Conservation (phyloP, 1,140 invertebrate species). For the Arctopsyche grandis region DNA sequence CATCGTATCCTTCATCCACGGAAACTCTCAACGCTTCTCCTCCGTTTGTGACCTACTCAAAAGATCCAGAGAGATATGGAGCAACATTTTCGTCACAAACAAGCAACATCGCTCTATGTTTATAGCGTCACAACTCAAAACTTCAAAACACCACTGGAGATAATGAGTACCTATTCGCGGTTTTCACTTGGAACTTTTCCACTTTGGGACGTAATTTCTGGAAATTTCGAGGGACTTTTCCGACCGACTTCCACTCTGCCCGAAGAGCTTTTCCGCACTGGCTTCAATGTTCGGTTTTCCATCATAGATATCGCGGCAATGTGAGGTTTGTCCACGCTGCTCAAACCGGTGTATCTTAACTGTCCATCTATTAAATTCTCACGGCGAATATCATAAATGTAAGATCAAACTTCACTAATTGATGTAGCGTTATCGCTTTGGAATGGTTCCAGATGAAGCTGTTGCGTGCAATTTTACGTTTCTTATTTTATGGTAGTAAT, state of each 20-base stretch:
- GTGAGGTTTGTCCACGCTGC: background rate
- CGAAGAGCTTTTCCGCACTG: slow-evolving; percentile 20
- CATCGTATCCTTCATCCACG: background rate
- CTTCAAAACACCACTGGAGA: background rate
- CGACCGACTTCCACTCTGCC: background rate
- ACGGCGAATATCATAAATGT: no score
- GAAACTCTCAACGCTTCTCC: background rate
- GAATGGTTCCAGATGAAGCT: no score
- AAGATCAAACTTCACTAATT: no score
- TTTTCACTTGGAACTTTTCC: background rate
- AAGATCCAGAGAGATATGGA: no score
- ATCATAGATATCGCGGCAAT: background rate
- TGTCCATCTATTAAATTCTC: no score
- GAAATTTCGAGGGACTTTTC: background rate
- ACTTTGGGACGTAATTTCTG: background rate
- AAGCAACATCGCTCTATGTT: background rate
- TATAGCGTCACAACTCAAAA: background rate
- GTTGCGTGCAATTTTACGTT: no score
- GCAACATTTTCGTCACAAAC: background rate
- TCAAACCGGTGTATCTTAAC: background rate
- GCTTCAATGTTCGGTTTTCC: background rate
- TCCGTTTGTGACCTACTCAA: no score
- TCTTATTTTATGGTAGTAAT: no score
- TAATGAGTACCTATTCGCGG: background rate
- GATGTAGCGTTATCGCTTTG: no score